Percentiles rank a stretch among this genome's conserved stretches.
phyloP scores from a whole-genome alignment of 2,797 vertebrate species.

The Acanthurus leucopareius region DNA sequence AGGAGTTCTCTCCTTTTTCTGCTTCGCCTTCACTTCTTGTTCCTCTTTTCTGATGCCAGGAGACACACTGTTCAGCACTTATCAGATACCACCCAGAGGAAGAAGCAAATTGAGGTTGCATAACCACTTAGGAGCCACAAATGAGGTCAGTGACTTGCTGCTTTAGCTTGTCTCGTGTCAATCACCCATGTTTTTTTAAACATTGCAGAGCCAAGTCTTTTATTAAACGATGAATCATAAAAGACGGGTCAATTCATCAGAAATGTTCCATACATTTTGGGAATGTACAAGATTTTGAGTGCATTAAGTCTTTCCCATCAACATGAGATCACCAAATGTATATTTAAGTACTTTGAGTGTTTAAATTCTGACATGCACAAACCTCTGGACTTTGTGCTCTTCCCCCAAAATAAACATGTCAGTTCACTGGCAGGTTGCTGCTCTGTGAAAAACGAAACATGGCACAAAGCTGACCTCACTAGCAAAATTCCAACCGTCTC shows the following conservation, averaged over 20 bases:
- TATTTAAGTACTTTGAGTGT: conserved; percentile 2
- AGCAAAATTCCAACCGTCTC: not conserved
- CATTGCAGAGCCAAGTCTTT: conserved; percentile 2
- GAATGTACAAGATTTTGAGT: not conserved
- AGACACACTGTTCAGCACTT: conserved; percentile 62
- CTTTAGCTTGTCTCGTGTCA: conserved; percentile 31
- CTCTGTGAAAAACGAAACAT: conserved; percentile 25
- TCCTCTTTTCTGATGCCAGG: conserved; percentile 68
- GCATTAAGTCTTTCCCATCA: not conserved
- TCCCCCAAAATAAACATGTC: conserved; percentile 37
- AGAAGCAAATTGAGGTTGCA: conserved; percentile 63
- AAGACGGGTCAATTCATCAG: not conserved
- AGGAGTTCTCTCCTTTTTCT: conserved; percentile 53
- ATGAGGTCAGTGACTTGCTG: conserved; percentile 51
- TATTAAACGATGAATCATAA: not conserved
- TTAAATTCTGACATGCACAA: conserved; percentile 22
- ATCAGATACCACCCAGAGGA: conserved; percentile 67
- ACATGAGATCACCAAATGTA: conserved; percentile 2
- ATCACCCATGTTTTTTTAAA: conserved; percentile 22
- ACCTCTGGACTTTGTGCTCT: conserved; percentile 14
- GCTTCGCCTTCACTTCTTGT: conserved; percentile 58
- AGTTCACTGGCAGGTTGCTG: conserved; percentile 13
- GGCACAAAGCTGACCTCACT: conserved; percentile 14
- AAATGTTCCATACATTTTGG: not conserved
- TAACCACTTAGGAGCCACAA: conserved; percentile 43